Evolutionary conservation across 2,888 invertebrate species (phyloP), one percentile per base, ranked within the genome.

Genomic region (Xestia c-nigrum): DNA sequence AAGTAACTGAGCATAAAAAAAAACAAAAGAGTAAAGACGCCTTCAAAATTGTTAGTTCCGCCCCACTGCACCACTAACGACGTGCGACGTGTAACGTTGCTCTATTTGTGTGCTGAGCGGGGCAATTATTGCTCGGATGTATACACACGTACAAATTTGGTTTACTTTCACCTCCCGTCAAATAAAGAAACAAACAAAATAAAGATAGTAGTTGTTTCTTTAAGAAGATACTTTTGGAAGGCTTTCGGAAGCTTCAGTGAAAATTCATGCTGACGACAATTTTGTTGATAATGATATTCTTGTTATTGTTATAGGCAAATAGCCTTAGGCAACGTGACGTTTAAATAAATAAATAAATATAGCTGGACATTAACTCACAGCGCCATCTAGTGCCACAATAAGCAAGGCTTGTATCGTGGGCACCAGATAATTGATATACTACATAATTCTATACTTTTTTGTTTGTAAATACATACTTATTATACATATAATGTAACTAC

Each of bases 151-250:
- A 76, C 72, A 55, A 67, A 71, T 78, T 78, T 70, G 74, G 69
- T 31, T 88, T 85, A 89, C 91, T 91, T 91, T 92, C 90, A 87
- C 91, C 73, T 78, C 82, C 84, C 80, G 86, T 81, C 74, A n/a
- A 67, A 55, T 43, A 61, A 40, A 3, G 21, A 59, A 61, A 61
- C 21, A 67, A 66, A 70, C 46, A 73, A 71, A 64, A 71, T 43
- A 55, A 74, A 66, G 3, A 43, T 55, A 14, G 40, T 31, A 16
- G 38, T 24, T 40, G 31, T 50, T 0, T n/a, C 14, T 70, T 2
- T 21, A 3, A 24, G 5, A 50, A 43, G 7, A 50, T 50, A 50
- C 50, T 21, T 50, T 7, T 21, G 21, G 24, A 12, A 24, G 7
- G 38, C 31, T 55, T 61, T 6, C 14, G 4, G 71, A 31, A 59